phyloP scores from a whole-genome alignment of 2,888 invertebrate genomes.

The Encarsia formosa region DNA sequence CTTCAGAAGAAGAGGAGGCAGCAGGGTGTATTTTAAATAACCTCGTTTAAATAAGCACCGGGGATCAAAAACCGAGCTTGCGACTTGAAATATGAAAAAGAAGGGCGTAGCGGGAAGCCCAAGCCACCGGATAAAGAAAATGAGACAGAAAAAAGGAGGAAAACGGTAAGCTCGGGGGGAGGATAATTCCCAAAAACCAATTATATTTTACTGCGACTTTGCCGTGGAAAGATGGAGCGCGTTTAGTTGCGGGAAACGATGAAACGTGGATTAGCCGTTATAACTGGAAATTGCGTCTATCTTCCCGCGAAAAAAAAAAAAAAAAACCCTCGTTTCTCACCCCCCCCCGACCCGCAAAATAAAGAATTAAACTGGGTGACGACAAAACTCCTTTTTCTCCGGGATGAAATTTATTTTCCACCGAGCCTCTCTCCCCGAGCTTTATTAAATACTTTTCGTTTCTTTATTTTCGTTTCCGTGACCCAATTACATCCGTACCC shows the following conservation, averaged over 20 bases:
- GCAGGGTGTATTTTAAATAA: constrained; percentile 20
- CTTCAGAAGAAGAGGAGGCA: too few relatives aligned
- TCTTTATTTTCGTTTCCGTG: neutral
- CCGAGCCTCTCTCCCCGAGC: neutral
- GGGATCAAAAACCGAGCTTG: neutral
- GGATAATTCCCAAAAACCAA: constrained; percentile 52
- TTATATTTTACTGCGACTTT: constrained; percentile 51
- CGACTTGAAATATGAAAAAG: neutral
- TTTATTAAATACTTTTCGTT: too few relatives aligned
- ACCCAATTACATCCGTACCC: neutral
- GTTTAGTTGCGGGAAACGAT: constrained; percentile 35
- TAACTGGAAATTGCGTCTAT: constrained; percentile 45
- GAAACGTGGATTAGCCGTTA: constrained; percentile 51
- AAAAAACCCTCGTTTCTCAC: too few relatives aligned
- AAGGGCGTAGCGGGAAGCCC: neutral
- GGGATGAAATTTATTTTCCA: constrained; percentile 18
- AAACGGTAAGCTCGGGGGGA: constrained; percentile 13
- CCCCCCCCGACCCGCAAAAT: constrained; percentile 7
- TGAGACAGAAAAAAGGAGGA: neutral
- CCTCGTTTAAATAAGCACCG: constrained; percentile 18
- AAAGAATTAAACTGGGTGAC: constrained; percentile 26
- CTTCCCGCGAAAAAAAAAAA: too few relatives aligned
- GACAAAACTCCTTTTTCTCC: constrained; percentile 21
- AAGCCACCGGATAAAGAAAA: constrained; percentile 2
- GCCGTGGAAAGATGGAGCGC: constrained; percentile 39